phyloP scores from a whole-genome alignment of 1,140 invertebrate species.

The Oreohelix idahoensis region DNA sequence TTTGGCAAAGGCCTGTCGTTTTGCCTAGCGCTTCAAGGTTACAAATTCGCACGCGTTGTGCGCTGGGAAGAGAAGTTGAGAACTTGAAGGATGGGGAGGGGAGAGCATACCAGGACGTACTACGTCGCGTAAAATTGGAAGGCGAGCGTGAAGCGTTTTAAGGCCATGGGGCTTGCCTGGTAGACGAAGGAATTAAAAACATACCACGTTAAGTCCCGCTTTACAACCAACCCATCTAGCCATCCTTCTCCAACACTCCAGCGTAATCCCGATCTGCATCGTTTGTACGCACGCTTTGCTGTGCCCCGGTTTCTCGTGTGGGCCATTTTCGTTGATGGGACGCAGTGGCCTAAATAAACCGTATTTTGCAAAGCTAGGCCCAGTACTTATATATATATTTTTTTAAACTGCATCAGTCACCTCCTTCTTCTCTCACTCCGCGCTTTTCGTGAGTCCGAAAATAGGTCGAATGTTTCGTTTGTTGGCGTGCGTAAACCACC shows the following conservation, averaged over 20 bases:
- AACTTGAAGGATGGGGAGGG: neutral
- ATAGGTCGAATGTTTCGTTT: neutral
- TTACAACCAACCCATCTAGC: neutral
- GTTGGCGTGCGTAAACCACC: neutral
- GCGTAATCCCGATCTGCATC: neutral
- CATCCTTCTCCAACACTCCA: neutral
- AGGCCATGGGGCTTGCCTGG: neutral
- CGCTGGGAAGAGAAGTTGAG: neutral
- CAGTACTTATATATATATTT: neutral
- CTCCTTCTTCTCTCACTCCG: neutral
- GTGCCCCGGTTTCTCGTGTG: neutral
- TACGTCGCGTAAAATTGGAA: slow-evolving; percentile 6
- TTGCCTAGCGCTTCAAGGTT: slow-evolving; percentile 2
- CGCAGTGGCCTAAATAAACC: neutral
- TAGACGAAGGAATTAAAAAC: neutral
- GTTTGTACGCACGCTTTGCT: neutral
- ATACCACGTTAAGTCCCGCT: neutral
- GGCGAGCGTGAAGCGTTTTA: neutral
- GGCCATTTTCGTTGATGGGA: neutral
- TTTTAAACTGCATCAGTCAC: neutral
- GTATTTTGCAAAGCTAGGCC: neutral
- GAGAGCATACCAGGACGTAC: neutral
- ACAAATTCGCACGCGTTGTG: slow-evolving; percentile 18
- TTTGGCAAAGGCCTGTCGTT: slow-evolving; percentile 1
- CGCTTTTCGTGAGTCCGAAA: neutral